Evolutionary conservation across 2,113 vertebrate genomes (phyloP).

Genomic region (Ornithorhynchus anatinus): DNA sequence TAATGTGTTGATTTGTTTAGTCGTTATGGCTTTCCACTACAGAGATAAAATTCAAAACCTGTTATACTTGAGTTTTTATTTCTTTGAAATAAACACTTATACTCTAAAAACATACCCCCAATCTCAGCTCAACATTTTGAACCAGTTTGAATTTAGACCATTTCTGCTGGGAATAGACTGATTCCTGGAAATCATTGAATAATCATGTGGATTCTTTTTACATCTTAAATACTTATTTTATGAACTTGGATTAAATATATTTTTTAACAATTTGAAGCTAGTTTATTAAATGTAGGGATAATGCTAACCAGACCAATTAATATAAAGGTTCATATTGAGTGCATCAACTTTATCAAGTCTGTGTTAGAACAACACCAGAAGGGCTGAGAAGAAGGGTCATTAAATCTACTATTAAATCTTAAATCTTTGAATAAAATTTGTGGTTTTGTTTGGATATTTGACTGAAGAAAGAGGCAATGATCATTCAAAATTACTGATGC

Average conservation of each 20-base stretch:
- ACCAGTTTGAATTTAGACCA: not conserved
- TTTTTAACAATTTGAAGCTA: slow-evolving; percentile 11
- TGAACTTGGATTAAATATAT: not conserved
- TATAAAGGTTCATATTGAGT: not conserved
- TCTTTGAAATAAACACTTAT: no score
- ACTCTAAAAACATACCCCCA: not conserved
- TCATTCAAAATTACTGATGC: not conserved
- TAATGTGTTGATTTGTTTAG: slow-evolving; percentile 50
- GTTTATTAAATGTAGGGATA: slow-evolving; percentile 3
- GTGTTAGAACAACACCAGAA: slow-evolving; percentile 21
- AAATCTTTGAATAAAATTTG: not conserved
- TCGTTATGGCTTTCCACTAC: slow-evolving; percentile 32
- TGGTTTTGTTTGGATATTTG: slow-evolving; percentile 27
- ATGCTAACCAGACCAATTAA: slow-evolving; percentile 8
- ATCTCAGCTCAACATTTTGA: not conserved
- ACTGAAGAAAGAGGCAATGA: slow-evolving; percentile 13
- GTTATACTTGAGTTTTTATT: no score
- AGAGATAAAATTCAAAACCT: slow-evolving; percentile 35
- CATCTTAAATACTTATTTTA: not conserved
- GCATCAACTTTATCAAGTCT: slow-evolving; percentile 1
- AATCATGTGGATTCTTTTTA: not conserved
- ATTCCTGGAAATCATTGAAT: not conserved
- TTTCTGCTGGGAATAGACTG: not conserved
- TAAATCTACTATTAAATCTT: slow-evolving; percentile 10
- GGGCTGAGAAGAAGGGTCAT: not conserved